Conservation (phyloP, 2,113 vertebrate species). For the Pandion haliaetus region DNA sequence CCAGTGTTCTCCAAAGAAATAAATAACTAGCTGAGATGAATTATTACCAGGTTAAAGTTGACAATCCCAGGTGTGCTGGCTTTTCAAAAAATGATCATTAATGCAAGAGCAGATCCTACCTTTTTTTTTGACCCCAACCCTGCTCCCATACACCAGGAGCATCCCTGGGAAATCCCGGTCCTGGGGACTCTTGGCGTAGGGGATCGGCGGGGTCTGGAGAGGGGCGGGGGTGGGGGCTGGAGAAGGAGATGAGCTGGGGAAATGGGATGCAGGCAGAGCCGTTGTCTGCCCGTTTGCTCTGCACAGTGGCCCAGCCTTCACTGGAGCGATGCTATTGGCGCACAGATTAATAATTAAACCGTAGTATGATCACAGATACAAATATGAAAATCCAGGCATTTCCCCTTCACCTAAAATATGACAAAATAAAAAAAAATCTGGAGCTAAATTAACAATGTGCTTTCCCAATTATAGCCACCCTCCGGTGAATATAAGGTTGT, state of each 20-base stretch:
- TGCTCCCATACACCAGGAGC: neutral
- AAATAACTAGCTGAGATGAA: neutral
- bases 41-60: neutral
- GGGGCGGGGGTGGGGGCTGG: neutral
- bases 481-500: constrained; percentile 60
- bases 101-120: accelerated
- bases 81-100: neutral
- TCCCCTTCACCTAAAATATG: neutral
- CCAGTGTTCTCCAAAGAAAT: neutral
- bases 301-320: neutral
- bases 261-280: neutral
- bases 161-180: neutral
- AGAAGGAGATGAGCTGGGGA: neutral
- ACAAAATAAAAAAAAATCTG: neutral
- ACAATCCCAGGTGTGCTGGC: accelerated
- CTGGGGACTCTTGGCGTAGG: neutral
- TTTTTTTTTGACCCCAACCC: neutral
- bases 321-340: neutral
- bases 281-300: neutral
- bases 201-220: no score
- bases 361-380: neutral
- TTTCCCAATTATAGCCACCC: constrained; percentile 57
- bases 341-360: constrained; percentile 50
- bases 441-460: constrained; percentile 58
- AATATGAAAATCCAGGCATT: neutral